Percentiles rank a stretch among this genome's conserved stretches.
Conservation (phyloP, 2,888 invertebrate species). For the Pyrocoelia pectoralis region DNA sequence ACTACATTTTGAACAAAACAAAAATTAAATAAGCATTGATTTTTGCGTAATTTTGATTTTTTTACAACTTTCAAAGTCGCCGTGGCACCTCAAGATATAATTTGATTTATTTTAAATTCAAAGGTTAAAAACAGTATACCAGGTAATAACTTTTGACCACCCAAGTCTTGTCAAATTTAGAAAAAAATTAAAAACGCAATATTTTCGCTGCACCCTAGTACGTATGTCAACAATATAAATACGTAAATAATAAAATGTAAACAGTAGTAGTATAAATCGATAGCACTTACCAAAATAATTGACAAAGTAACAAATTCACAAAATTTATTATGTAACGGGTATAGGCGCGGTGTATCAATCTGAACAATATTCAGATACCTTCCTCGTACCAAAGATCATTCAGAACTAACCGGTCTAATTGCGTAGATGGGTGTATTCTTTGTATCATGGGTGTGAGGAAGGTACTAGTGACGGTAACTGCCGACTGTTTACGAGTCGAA, state of each 20-base stretch:
- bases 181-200: too few relatives aligned
- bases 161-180: too few relatives aligned
- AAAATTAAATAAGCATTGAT: too few relatives aligned
- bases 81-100: too few relatives aligned
- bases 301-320: background rate
- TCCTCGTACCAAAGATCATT: background rate
- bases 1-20: too few relatives aligned
- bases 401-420: background rate
- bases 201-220: too few relatives aligned
- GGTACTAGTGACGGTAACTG: background rate
- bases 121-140: too few relatives aligned
- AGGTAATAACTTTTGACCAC: too few relatives aligned
- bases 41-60: too few relatives aligned
- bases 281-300: background rate
- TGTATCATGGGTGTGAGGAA: slow-evolving; percentile 3
- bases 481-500: background rate
- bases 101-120: too few relatives aligned
- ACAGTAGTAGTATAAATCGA: background rate
- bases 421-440: background rate
- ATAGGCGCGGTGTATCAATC: slow-evolving; percentile 9
- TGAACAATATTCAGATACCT: slow-evolving; percentile 5
- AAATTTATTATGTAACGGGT: background rate
- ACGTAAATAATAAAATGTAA: background rate
- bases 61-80: too few relatives aligned
- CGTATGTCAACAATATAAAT: too few relatives aligned